phyloP scores from a whole-genome alignment of 2,888 invertebrate species.

The Rhopalosiphum nymphaeae region DNA sequence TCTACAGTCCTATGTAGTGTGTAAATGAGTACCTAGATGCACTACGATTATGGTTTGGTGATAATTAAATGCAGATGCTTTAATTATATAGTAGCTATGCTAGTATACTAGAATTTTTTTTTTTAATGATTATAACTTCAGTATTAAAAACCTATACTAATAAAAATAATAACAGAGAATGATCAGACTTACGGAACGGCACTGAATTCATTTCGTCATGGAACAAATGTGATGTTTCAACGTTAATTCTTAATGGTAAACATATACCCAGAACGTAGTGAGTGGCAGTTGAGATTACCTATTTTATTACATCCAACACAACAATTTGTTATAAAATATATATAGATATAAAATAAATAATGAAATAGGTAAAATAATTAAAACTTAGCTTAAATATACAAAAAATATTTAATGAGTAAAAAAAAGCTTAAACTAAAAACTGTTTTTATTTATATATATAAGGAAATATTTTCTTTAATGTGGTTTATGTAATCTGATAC shows the following conservation, averaged over 20 bases:
- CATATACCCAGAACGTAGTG: conserved; percentile 8
- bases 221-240: conserved; percentile 41
- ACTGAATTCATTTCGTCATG: conserved; percentile 45
- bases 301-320: neutral
- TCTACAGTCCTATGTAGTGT: neutral
- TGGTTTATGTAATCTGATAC: neutral
- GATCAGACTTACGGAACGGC: conserved; percentile 48
- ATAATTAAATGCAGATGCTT: conserved; percentile 40
- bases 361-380: neutral
- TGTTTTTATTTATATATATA: neutral
- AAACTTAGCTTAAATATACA: neutral
- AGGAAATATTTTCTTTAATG: neutral
- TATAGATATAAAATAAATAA: neutral
- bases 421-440: neutral
- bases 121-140: neutral
- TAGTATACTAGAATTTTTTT: neutral
- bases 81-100: conserved; percentile 5
- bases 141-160: conserved; percentile 1
- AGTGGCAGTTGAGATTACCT: conserved; percentile 16
- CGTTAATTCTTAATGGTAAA: conserved; percentile 15
- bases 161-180: neutral
- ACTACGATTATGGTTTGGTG: neutral
- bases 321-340: neutral
- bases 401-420: neutral
- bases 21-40: conserved; percentile 14